phyloP scores from a whole-genome alignment of 1,140 invertebrate species.

The Euborellia annulipes region DNA sequence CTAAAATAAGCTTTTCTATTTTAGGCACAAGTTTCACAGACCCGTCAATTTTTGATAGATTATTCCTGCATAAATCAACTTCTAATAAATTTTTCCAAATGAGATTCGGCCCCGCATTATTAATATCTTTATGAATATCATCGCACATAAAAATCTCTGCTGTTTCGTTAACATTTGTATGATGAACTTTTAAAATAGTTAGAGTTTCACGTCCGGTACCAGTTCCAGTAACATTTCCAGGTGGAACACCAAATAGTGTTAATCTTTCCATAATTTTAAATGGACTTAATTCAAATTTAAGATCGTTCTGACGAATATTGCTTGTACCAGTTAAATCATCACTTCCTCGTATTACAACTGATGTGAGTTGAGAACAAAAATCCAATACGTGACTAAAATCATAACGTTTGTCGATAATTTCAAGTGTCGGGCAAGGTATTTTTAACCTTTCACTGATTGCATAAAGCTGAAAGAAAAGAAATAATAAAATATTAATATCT shows the following conservation, averaged over 20 bases:
- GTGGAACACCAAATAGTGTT: slow-evolving; percentile 40
- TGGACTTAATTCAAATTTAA: slow-evolving; percentile 60
- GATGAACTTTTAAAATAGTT: slow-evolving; percentile 37
- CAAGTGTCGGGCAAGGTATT: slow-evolving; percentile 59
- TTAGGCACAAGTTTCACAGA: slow-evolving; percentile 64
- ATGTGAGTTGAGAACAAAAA: slow-evolving; percentile 58
- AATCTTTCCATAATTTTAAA: slow-evolving; percentile 56
- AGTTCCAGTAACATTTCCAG: slow-evolving; percentile 46
- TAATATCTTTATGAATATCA: slow-evolving; percentile 35
- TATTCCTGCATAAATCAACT: slow-evolving; percentile 65
- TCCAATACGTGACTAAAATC: slow-evolving; percentile 84
- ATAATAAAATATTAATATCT: too few species aligned
- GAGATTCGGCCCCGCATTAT: slow-evolving; percentile 20
- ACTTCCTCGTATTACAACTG: slow-evolving; percentile 50
- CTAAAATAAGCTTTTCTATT: slow-evolving; percentile 52
- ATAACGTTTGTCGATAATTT: slow-evolving; percentile 47
- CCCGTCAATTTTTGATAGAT: slow-evolving; percentile 58
- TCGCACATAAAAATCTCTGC: slow-evolving; percentile 63
- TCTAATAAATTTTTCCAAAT: slow-evolving; percentile 48
- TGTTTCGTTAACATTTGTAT: slow-evolving; percentile 40
- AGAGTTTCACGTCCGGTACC: slow-evolving; percentile 52
- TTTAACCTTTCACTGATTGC: slow-evolving; percentile 76
- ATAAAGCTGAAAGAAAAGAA: slow-evolving; percentile 55
- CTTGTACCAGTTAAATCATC: slow-evolving; percentile 48
- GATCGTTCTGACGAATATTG: slow-evolving; percentile 65